Conservation (phyloP, 2,888 invertebrate species). For the Sipha maydis region DNA sequence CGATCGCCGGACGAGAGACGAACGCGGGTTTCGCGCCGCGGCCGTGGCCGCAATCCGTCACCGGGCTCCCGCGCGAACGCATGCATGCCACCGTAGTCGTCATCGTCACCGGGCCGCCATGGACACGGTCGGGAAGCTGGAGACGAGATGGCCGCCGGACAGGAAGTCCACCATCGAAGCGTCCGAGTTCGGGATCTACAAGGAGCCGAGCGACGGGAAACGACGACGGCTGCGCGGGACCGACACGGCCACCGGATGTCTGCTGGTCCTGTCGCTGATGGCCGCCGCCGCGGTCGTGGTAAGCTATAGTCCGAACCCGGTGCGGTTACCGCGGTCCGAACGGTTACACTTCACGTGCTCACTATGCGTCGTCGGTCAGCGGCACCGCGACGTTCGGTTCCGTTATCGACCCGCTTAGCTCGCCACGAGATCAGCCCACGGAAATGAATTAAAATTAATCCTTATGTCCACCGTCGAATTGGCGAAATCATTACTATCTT, state of each 20-base stretch:
- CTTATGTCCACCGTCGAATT: too few relatives aligned
- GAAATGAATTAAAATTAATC: too few relatives aligned
- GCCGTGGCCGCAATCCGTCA: background rate
- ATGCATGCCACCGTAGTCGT: background rate
- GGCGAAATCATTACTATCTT: too few relatives aligned
- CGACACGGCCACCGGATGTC: conserved; percentile 35
- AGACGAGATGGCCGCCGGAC: conserved; percentile 54
- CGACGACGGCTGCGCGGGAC: background rate
- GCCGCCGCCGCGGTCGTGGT: conserved; percentile 43
- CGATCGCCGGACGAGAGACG: background rate
- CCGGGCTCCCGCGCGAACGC: background rate
- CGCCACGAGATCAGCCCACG: too few relatives aligned
- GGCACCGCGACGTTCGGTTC: too few relatives aligned
- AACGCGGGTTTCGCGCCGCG: background rate
- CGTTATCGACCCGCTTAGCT: too few relatives aligned
- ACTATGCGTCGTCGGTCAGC: too few relatives aligned
- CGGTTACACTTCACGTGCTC: too few relatives aligned
- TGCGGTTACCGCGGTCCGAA: too few relatives aligned
- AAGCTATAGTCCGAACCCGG: background rate
- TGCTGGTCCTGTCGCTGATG: conserved; percentile 44
- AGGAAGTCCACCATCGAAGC: conserved; percentile 41
- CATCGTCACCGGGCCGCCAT: background rate
- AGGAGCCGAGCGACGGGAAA: conserved; percentile 35
- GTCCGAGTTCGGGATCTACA: conserved; percentile 54
- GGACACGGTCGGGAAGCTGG: conserved; percentile 39